A percentile compares a stretch with the other conserved stretches of the same genome.
Conservation (phyloP, 2,888 invertebrate species). For the Blastobasis lacticolella region DNA sequence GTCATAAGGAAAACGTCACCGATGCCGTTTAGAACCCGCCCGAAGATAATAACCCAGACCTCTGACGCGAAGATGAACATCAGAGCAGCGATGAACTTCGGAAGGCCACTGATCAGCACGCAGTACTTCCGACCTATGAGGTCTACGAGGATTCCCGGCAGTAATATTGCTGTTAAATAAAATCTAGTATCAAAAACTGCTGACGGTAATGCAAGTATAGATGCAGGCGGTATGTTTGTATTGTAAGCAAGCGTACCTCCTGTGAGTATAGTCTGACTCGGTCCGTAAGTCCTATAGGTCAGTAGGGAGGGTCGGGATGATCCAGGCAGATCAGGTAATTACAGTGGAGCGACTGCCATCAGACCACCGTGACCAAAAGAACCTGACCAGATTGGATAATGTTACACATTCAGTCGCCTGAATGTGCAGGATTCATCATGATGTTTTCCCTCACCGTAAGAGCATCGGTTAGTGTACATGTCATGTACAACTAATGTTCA, state of each 20-base stretch:
- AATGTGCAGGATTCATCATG: too few relatives aligned
- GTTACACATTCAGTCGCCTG: too few relatives aligned
- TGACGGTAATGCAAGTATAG: too few relatives aligned
- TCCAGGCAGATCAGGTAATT: too few relatives aligned
- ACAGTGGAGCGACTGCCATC: too few relatives aligned
- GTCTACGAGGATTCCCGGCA: conserved; percentile 20
- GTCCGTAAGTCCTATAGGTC: too few relatives aligned
- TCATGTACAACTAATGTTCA: too few relatives aligned
- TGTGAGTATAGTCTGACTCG: not conserved
- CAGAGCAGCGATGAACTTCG: conserved; percentile 17
- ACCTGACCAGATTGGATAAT: too few relatives aligned
- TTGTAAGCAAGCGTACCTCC: not conserved
- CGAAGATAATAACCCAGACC: conserved; percentile 26
- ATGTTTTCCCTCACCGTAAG: too few relatives aligned
- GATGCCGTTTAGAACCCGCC: conserved; percentile 14
- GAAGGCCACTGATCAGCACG: conserved; percentile 13
- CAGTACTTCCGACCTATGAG: conserved; percentile 17
- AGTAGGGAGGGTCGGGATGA: too few relatives aligned
- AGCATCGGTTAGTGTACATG: too few relatives aligned
- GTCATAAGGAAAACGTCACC: conserved; percentile 15
- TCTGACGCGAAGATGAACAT: conserved; percentile 20
- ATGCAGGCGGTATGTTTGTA: not conserved
- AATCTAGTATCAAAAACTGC: not conserved
- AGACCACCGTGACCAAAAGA: too few relatives aligned
- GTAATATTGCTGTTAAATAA: conserved; percentile 16